phyloP scores from a whole-genome alignment of 1,140 invertebrate species.

The Maconellicoccus hirsutus region DNA sequence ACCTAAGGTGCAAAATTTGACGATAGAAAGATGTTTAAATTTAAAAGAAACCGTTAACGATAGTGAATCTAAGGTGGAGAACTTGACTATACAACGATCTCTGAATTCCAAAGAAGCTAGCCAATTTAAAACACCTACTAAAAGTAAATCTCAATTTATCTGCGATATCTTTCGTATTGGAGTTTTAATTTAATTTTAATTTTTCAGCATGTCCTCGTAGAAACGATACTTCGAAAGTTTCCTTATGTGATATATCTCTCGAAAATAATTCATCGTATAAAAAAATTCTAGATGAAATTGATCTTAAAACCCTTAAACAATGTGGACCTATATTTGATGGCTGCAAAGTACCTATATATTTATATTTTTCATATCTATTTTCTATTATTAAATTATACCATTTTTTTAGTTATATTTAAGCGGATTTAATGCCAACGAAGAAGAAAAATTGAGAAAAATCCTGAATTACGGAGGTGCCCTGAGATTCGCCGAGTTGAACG shows the following conservation, averaged over 20 bases:
- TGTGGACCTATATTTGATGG: constrained; percentile 25
- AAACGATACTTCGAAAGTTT: background rate
- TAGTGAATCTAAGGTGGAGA: background rate
- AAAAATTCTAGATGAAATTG: constrained; percentile 27
- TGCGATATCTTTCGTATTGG: background rate
- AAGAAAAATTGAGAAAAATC: constrained; percentile 64
- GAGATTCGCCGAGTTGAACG: constrained; percentile 58
- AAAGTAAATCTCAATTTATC: background rate
- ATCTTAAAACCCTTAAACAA: constrained; percentile 24
- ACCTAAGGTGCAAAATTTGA: background rate
- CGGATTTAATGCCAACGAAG: constrained; percentile 48
- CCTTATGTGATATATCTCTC: background rate
- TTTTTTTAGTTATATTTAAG: constrained; percentile 53
- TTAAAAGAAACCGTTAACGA: background rate
- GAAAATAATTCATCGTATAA: constrained; percentile 26
- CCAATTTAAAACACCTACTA: background rate
- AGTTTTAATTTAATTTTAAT: background rate
- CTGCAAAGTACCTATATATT: constrained; percentile 23
- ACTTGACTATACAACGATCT: background rate
- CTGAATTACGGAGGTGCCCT: constrained; percentile 70
- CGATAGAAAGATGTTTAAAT: background rate
- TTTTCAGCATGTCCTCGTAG: background rate
- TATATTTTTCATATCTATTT: background rate
- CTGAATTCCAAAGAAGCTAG: background rate
- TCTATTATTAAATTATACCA: background rate